Evolutionary conservation across 2,113 vertebrate species (phyloP), one percentile per base, ranked within the genome.

Genomic region (Bubo bubo): DNA sequence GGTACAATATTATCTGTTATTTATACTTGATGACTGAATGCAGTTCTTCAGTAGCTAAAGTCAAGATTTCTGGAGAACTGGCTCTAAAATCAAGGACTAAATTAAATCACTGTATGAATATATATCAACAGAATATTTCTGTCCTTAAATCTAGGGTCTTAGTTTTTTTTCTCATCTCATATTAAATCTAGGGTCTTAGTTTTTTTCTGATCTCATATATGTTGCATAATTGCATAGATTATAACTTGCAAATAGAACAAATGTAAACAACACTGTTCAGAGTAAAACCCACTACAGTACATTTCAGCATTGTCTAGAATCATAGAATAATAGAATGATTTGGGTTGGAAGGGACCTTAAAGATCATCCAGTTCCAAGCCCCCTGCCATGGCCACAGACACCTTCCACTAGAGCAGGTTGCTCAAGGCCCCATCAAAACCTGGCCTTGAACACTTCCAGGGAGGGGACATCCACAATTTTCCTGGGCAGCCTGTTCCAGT

Each of bases 301-400:
- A 58, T 82, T 81, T 52, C 6, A 55, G 15, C 2, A 4, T 6
- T 62, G 2, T 10, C 10, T 60, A 49, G 22, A 83, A 20, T 26
- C 16, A 35, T 18, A 27, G 43, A 60, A 41, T n/a, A 9, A 27
- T 19, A 22, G 12, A 80, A n/a, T 19, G 8, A 0, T 52, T 52
- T 73, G 14, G 8, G 21, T 67, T 75, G 23, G 37, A 71, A 62
- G 13, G 6, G 14, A 52, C 6, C 1, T 30, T 55, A 28, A 55
- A 37, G 5, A 22, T 16, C 13, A 37, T 6, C 4, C 15, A 37
- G 3, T 84, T 66, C 27, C 22, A 37, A 5, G 0, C 0, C 3
- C 5, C 6, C 21, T 43, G 21, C 30, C 24, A 56, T 17, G 12
- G 9, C 8, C 23, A 34, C 23, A 5, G 37, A 35, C 8, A 59